Percentiles rank a stretch among this genome's conserved stretches.
phyloP scores from a whole-genome alignment of 2,888 invertebrate genomes.

The Sinohyriopsis cumingii region DNA sequence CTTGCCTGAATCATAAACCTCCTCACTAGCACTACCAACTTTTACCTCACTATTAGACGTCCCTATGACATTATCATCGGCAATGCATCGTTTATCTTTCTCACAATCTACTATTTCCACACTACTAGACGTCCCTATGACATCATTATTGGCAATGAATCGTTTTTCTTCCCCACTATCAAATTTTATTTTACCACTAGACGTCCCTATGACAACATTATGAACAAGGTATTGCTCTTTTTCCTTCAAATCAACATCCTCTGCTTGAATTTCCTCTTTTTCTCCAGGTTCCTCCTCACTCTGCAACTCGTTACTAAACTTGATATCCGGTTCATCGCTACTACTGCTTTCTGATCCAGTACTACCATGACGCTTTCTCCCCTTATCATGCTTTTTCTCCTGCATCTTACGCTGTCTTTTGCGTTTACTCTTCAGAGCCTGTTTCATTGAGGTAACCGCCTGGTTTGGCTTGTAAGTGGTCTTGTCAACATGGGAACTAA shows the following conservation, averaged over 20 bases:
- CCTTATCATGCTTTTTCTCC: conserved; percentile 45
- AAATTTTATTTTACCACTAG: conserved; percentile 23
- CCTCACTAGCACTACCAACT: conserved; percentile 12
- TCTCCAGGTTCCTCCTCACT: conserved; percentile 41
- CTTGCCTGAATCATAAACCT: conserved; percentile 14
- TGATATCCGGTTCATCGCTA: conserved; percentile 41
- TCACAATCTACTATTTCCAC: conserved; percentile 7
- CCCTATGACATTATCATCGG: conserved; percentile 8
- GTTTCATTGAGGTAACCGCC: conserved; percentile 65
- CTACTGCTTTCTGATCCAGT: conserved; percentile 56
- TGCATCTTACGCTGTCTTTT: conserved; percentile 61
- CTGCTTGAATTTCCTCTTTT: conserved; percentile 14
- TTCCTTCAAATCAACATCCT: conserved; percentile 2
- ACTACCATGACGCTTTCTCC: conserved; percentile 46
- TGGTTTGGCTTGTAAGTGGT: conserved; percentile 62
- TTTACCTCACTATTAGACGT: conserved; percentile 16
- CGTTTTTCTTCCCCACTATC: conserved; percentile 23
- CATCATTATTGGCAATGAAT: conserved; percentile 26
- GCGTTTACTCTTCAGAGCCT: conserved; percentile 65
- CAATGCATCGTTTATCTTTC: conserved; percentile 13
- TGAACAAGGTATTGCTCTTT: background rate
- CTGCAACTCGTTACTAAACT: conserved; percentile 40
- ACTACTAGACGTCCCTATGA: conserved; percentile 3
- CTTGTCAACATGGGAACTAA: conserved; percentile 65
- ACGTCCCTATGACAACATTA: background rate